phyloP scores from a whole-genome alignment of 2,113 vertebrate species.

The Erpornis zantholeuca region DNA sequence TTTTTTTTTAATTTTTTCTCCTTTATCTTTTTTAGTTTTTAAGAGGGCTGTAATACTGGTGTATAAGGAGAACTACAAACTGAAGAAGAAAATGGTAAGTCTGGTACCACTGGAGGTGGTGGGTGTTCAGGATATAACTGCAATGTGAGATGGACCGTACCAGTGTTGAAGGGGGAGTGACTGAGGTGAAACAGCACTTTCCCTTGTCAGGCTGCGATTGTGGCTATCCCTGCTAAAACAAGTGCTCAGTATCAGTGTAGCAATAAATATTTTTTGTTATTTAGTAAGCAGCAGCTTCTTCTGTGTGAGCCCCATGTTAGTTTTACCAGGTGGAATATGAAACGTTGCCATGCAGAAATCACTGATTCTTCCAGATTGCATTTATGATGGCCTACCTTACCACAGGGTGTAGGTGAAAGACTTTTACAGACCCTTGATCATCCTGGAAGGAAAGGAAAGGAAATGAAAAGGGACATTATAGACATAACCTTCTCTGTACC shows the following conservation, averaged over 20 bases:
- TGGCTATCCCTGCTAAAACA: neutral
- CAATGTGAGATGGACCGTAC: neutral
- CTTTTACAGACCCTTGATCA: neutral
- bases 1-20: conserved; percentile 7
- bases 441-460: neutral
- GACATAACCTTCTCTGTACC: neutral
- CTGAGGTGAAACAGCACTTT: neutral
- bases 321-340: neutral
- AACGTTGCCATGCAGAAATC: neutral
- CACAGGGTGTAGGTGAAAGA: neutral
- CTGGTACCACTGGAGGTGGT: neutral
- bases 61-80: conserved; percentile 92
- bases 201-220: neutral
- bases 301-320: neutral
- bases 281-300: neutral
- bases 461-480: neutral
- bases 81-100: conserved; percentile 95
- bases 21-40: conserved; percentile 79
- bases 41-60: conserved; percentile 96
- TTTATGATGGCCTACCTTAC: neutral
- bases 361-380: neutral
- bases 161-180: neutral
- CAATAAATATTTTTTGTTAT: neutral
- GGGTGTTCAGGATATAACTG: neutral
- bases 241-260: neutral